Base-by-base conservation (phyloP, 2,797 vertebrate genomes). In the Phylloscopus collybita region DNA sequence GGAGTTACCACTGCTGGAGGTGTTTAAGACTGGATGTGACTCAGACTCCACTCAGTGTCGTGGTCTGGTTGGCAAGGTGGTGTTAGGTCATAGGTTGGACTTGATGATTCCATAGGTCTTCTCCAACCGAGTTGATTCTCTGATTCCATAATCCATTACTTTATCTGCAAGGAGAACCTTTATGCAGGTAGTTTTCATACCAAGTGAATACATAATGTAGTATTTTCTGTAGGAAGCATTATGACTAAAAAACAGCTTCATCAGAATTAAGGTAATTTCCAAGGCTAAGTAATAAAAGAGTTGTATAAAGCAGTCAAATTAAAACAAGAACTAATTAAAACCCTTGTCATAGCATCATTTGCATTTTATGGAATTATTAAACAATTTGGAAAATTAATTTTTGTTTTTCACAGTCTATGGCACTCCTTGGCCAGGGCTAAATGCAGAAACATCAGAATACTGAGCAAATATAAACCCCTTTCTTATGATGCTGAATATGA, bases 281-380 rank as follows among this genome's bases (percentile, higher is more conserved):
- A 71, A 86, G 22, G 26, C 65, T 60, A 71, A 65, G 36, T 56
- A 78, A 19, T 30, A 73, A 11, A 26, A 57, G 47, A 80, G n/a
- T 30, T 56, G 26, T 42, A 69, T 51, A 80, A 49, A 67, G 23
- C 21, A 73, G 36, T 56, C 38, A 92, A 80, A 83, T 80, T 61
- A 65, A 59, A 80, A 67, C 16, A 74, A 50, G 26, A 73, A 67
- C 53, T 61, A 87, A 83, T 86, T 90, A 80, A 86, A 94, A 36
- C 7, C 3, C 8, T 61, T 51, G 8, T 64, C 5, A 16, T 32
- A 80, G 27, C 8, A 32, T 32, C 15, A 71, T 64, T 73, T 64
- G 20, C 36, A 51, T 80, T 80, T 85, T 73, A 49, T 42, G n/a
- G 82, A 40, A 89, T 91, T 73, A 82, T 73, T 51, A 80, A 83